Evolutionary conservation across 2,888 invertebrate species (phyloP), one percentile per base, ranked within the genome.

Genomic region (Heterodera filipjevi): DNA sequence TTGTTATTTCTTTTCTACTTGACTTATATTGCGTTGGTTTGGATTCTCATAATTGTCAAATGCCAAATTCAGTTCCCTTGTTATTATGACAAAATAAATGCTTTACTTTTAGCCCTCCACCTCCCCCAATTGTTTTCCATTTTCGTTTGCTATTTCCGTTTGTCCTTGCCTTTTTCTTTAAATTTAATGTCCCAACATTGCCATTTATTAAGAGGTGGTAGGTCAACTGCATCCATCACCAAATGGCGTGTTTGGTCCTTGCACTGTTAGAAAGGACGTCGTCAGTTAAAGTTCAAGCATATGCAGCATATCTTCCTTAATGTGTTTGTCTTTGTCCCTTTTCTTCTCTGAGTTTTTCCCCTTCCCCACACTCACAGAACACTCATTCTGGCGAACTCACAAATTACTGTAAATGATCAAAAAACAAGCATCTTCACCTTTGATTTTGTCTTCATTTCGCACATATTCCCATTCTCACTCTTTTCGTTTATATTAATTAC

Each of bases 1-100:
- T 16, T 27, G 3, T 33, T 27, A 16, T 27, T 30, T 71, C 14
- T 33, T 33, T 33, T 19, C 71, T 49, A 8, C 35, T 35, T 35
- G 46, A 71, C 49, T 16, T 35, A 30, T n/a, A 27, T 59, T 27
- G 27, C 27, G 68, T 71, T 71, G 71, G 46, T 71, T 30, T 71
- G 71, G 71, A 71, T 71, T 71, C 71, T 71, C 71, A 71, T 70
- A 19, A 27, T 70, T 70, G 27, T 71, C 68, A 68, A 32, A 35
- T 35, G 68, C 68, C 68, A 68, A 35, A 35, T 68, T 68, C 68
- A 68, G 22, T 35, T 22, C 8, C 8, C 22, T 27, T 71, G 10
- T n/a, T 71, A 12, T 53, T 33, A 71, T 33, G 46, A 33, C 30
- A 30, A 71, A 71, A 71, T 49, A 71, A 71, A 71, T 59, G 59